Percentiles rank a stretch among this genome's conserved stretches.
These are phyloP conservation scores for Amphiduros pacificus DNA, from an alignment of 2,888 invertebrate species.

Conservation along the genomic window DNA sequence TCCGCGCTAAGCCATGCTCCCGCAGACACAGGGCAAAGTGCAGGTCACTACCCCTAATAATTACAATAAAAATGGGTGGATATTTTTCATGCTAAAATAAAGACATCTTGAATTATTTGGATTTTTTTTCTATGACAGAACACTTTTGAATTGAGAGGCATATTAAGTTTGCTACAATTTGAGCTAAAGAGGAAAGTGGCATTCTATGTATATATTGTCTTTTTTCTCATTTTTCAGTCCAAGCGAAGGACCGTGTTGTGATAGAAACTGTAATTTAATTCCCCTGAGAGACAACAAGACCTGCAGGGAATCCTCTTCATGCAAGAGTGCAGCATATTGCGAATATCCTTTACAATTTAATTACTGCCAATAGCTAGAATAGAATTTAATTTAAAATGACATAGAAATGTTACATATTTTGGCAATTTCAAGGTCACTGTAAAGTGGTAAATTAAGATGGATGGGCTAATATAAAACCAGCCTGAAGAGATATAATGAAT, in stretches of 20 bases:
- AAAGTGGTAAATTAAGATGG: not conserved
- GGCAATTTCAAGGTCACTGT: too few species aligned
- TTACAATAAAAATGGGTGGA: not conserved
- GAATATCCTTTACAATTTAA: slow-evolving; percentile 41
- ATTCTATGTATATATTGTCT: not conserved
- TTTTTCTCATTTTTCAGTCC: slow-evolving; percentile 36
- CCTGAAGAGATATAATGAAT: too few species aligned
- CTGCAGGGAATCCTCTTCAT: slow-evolving; percentile 36
- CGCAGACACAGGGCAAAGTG: slow-evolving; percentile 33
- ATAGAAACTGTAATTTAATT: slow-evolving; percentile 35
- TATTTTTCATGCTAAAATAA: not conserved
- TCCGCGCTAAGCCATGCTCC: slow-evolving; percentile 34
- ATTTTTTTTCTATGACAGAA: too few species aligned
- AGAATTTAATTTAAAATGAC: not conserved
- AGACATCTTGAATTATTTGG: not conserved
- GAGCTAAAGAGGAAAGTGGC: too few species aligned
- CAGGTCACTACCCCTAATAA: slow-evolving; percentile 33
- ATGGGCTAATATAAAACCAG: not conserved
- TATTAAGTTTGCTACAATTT: not conserved
- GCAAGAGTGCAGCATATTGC: slow-evolving; percentile 37
- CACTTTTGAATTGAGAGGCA: not conserved
- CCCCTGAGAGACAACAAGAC: slow-evolving; percentile 18
- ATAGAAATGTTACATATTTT: too few species aligned
- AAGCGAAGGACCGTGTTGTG: slow-evolving; percentile 43
- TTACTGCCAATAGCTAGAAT: not conserved